Percentiles rank a stretch among this genome's conserved stretches.
Conservation (phyloP, 92 coral and sea anemone genomes). For the Zoanthus sociatus region DNA sequence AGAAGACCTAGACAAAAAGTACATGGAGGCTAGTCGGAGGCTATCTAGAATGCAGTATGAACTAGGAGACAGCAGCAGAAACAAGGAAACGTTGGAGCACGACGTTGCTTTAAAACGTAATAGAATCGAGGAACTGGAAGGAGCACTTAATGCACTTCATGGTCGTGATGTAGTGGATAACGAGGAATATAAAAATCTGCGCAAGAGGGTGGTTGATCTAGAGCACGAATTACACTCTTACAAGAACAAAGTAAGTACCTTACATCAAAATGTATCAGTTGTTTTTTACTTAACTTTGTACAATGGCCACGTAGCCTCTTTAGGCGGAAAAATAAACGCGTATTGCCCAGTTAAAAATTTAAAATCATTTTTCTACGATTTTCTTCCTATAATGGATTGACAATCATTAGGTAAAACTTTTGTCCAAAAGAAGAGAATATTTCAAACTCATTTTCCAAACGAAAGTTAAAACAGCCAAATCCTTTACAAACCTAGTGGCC, state of each 20-base stretch:
- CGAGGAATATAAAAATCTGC: constrained; percentile 82
- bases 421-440: too few species aligned
- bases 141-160: constrained; percentile 81
- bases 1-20: constrained; percentile 89
- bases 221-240: constrained; percentile 91
- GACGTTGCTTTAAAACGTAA: constrained; percentile 84
- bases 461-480: too few species aligned
- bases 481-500: too few species aligned
- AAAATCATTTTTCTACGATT: too few species aligned
- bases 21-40: constrained; percentile 80
- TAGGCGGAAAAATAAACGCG: too few species aligned
- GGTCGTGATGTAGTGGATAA: constrained; percentile 95
- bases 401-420: too few species aligned
- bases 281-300: background rate
- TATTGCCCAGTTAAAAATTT: too few species aligned
- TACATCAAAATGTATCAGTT: too few species aligned
- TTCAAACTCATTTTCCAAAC: too few species aligned
- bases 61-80: constrained; percentile 83
- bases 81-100: constrained; percentile 82
- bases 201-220: constrained; percentile 83
- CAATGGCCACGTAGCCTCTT: background rate
- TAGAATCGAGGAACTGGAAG: constrained; percentile 89
- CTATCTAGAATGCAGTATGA: constrained; percentile 86
- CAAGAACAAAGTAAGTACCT: constrained; percentile 77
- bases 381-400: too few species aligned